Evolutionary conservation across 2,888 invertebrate species (phyloP), one percentile per base, ranked within the genome.

Genomic region (Elgonia sp.): DNA sequence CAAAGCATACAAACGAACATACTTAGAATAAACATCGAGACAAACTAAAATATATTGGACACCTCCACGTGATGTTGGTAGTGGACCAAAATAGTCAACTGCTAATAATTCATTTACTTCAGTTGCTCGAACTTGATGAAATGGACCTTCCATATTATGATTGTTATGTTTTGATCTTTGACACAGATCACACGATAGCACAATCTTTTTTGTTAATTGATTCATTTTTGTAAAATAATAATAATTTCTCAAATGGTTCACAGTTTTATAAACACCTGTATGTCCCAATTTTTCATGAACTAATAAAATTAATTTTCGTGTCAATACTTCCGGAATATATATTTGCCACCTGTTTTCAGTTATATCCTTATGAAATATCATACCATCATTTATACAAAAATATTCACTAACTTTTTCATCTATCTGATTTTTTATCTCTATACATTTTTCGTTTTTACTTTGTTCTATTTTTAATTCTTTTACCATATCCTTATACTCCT

Each of bases 271-370:
- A 5, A 87, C 80, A 6, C 82, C 82, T 14, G 79, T 50, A 53
- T 87, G 89, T 12, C 79, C 84, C 12, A 84, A 73, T 63, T 81
- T 83, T 12, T 70, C 69, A 29, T 89, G 89, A 12, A 82, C 62
- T 3, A 65, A 20, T 8, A 70, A 69, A 42, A 89, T 79, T 6
- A 89, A 21, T 20, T 53, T n/a, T 21, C 18, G 3, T 2, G 57
- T 53, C 14, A 89, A 10, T 12, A 14, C 16, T 29, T 57, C 18
- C 0, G 88, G 88, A 42, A 88, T 82, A 20, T 77, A 55, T 21
- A 88, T 9, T 29, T 60, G 82, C 72, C 75, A 87, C 18, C 39
- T 20, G 16, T 65, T 53, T 4, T 67, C 16, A 40, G 1, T n/a
- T 7, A 60, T 67, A 20, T 72, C 65, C 14, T 6, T 53, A 20